Percentiles rank a stretch among this genome's conserved stretches.
These are phyloP conservation scores for Ceratina australensis DNA, from an alignment of 1,140 invertebrate genomes.

Conservation along the genomic window DNA sequence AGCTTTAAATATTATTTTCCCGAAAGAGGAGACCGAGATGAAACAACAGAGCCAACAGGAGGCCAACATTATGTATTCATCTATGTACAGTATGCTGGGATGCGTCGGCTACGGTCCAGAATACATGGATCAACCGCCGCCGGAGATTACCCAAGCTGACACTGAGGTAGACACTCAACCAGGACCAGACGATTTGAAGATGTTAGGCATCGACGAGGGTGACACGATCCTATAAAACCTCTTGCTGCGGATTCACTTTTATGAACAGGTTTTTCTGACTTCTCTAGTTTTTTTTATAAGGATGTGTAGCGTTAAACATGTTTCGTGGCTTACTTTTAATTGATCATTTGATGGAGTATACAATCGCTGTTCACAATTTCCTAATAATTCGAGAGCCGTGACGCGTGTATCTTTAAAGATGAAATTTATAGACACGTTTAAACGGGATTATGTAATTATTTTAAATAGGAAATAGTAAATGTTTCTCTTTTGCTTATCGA, in stretches of 20 bases:
- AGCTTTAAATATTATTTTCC: conserved; percentile 86
- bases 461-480: conserved; percentile 35
- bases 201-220: conserved; percentile 79
- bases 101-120: conserved; percentile 76
- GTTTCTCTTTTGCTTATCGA: not conserved
- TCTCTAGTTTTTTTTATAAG: conserved; percentile 18
- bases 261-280: not conserved
- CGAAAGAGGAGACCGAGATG: conserved; percentile 71
- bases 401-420: conserved; percentile 6
- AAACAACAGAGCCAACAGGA: conserved; percentile 65
- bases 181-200: conserved; percentile 76
- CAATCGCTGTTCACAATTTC: not conserved
- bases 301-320: conserved; percentile 1
- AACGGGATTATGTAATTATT: conserved; percentile 17
- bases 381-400: not conserved
- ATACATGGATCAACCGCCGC: conserved; percentile 78
- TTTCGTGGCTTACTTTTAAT: not conserved
- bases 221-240: conserved; percentile 75
- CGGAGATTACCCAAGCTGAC: conserved; percentile 76
- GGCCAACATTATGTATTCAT: conserved; percentile 74
- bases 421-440: conserved; percentile 24
- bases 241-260: conserved; percentile 7
- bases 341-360: not conserved
- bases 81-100: conserved; percentile 77
- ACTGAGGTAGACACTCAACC: conserved; percentile 73